These are phyloP conservation scores for Apodemus agrarius DNA, from an alignment of 2,797 vertebrate genomes.

Conservation along the genomic window DNA sequence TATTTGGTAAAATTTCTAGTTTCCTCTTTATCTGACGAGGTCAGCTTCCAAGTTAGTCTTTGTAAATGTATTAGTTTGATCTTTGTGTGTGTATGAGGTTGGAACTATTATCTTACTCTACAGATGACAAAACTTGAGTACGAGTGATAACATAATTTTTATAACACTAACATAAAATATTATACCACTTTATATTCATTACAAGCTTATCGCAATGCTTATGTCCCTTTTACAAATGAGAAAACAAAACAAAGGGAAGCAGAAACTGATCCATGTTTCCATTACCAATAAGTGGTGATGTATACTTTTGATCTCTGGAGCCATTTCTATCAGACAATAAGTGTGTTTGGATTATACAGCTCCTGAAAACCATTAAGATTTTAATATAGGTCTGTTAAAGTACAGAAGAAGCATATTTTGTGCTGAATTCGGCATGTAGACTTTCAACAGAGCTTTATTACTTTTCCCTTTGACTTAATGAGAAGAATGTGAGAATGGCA, in stretches of 20 bases:
- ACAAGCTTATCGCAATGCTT: background rate
- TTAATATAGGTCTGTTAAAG: background rate
- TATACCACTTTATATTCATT: conserved; percentile 28
- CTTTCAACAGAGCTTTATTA: background rate
- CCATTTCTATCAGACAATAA: background rate
- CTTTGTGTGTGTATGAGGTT: background rate
- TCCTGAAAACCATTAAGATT: background rate
- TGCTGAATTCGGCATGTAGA: background rate
- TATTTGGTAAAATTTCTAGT: conserved; percentile 41
- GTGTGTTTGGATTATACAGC: background rate
- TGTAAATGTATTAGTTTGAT: conserved; percentile 50
- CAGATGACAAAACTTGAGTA: conserved; percentile 32
- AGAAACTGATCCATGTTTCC: background rate
- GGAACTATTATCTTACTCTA: conserved; percentile 34
- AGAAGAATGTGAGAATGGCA: conserved; percentile 1
- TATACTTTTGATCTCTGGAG: conserved; percentile 15
- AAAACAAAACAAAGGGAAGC: conserved; percentile 15
- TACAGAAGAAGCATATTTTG: background rate
- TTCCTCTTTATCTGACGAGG: background rate
- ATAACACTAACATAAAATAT: background rate
- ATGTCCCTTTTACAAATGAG: conserved; percentile 5
- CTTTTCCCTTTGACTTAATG: background rate
- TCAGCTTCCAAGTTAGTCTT: background rate
- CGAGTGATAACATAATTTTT: background rate
- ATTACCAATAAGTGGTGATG: background rate